Base-by-base conservation (phyloP, 1,140 invertebrate genomes). In the Lepidurus packardi region DNA sequence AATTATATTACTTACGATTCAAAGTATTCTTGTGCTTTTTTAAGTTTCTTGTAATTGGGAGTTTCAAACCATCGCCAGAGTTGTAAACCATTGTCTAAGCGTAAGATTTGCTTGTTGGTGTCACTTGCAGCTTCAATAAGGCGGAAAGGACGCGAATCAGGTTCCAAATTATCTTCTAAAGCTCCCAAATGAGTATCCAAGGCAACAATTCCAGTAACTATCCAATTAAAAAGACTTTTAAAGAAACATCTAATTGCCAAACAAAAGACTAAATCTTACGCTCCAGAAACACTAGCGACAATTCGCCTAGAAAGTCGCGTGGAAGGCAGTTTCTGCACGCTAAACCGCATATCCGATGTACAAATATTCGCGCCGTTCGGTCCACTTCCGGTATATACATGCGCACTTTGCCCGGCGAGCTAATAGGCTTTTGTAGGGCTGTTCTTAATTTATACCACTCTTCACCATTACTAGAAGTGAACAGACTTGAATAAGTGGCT, bases 371-470 rank as follows among this genome's bases (percentile, higher is more conserved):
- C 1, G 91, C 87, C 1, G 93, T 86, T 0, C 82, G 80, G 83
- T 94, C 90, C 7, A 90, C 88, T 41, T 85, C 84, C 11, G 84
- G 80, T 0, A 95, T 83, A 82, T 94, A 93, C 79, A 84, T 85
- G 43, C 89, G 85, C 0, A 93, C 89, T 81, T 90, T 90, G 77
- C 89, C 87, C 0, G 92, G 90, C 78, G 90, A 89, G 80, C 92
- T 91, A 43, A 97, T 84, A 43, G 89, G 89, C 83, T 92, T 92
- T 86, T 96, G 94, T 82, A 95, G 92, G 53, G 90, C 88, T 79
- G 89, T 91, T 34, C 95, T 87, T 1, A 96, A 82, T 78, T 89
- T 87, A 88, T 90, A 91, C 95, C 95, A 97, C 78, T 94, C 90
- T 10, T 86, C 83, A 1, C 94, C 94, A 87, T 97, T 96, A 75